Conservation (phyloP, 2,797 vertebrate species). For the Falco columbarius region DNA sequence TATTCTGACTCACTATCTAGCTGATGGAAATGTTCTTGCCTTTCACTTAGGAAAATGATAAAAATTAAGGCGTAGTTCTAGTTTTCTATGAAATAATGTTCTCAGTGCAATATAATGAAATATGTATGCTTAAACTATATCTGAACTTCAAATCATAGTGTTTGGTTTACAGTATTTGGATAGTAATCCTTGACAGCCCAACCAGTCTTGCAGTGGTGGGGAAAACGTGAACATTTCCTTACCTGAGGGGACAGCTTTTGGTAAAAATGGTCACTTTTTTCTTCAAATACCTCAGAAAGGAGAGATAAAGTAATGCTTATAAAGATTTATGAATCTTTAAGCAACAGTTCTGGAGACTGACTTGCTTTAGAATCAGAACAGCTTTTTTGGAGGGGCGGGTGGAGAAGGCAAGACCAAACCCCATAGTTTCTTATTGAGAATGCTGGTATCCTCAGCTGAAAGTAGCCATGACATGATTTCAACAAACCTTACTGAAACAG, state of each 20-base stretch:
- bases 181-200: not conserved
- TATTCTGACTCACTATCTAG: not conserved
- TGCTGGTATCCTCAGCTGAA: not conserved
- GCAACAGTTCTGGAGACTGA: not conserved
- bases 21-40: not conserved
- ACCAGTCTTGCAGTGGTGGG: not conserved
- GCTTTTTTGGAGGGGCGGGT: not conserved
- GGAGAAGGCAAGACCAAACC: accelerated
- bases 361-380: not conserved
- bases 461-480: not conserved
- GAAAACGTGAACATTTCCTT: not conserved
- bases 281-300: not conserved
- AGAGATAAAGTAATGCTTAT: not conserved
- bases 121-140: not conserved
- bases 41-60: not conserved
- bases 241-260: not conserved
- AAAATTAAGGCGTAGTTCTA: not conserved
- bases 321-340: not conserved
- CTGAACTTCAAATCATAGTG: not conserved
- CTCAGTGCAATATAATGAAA: not conserved
- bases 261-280: not conserved
- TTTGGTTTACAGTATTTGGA: not conserved
- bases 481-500: not conserved
- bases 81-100: not conserved
- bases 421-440: not conserved